Conservation (phyloP, 2,888 invertebrate genomes). For the Spicauda simplicius region DNA sequence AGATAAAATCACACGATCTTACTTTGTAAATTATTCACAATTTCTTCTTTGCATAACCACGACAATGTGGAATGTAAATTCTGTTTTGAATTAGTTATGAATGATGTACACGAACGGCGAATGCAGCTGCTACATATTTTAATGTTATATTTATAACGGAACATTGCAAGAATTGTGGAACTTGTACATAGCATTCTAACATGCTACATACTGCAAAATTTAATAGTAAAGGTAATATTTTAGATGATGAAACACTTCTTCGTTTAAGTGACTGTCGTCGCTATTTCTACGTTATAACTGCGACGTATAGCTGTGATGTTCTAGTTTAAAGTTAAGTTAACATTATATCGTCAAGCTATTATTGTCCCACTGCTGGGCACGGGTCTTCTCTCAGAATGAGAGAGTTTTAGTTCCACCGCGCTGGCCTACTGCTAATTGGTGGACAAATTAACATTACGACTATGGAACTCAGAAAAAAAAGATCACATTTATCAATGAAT, state of each 20-base stretch:
- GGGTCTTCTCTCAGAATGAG: too few relatives aligned
- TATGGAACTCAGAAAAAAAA: too few relatives aligned
- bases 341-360: too few relatives aligned
- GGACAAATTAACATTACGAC: too few relatives aligned
- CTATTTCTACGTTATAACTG: too few relatives aligned
- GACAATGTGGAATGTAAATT: constrained; percentile 30
- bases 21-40: constrained; percentile 13
- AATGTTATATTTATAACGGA: constrained; percentile 29
- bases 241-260: not conserved
- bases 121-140: constrained; percentile 34
- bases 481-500: too few relatives aligned
- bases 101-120: constrained; percentile 28
- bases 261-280: too few relatives aligned
- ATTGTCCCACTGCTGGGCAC: too few relatives aligned
- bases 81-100: constrained; percentile 28
- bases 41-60: constrained; percentile 23
- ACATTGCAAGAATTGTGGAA: not conserved
- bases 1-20: constrained; percentile 1
- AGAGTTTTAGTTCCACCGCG: too few relatives aligned
- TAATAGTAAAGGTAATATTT: not conserved
- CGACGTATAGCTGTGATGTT: too few relatives aligned
- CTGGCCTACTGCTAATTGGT: too few relatives aligned
- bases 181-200: not conserved
- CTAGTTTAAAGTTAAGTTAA: too few relatives aligned
- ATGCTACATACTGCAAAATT: not conserved